phyloP scores from a whole-genome alignment of 2,888 invertebrate species.

The Terebella lapidaria region DNA sequence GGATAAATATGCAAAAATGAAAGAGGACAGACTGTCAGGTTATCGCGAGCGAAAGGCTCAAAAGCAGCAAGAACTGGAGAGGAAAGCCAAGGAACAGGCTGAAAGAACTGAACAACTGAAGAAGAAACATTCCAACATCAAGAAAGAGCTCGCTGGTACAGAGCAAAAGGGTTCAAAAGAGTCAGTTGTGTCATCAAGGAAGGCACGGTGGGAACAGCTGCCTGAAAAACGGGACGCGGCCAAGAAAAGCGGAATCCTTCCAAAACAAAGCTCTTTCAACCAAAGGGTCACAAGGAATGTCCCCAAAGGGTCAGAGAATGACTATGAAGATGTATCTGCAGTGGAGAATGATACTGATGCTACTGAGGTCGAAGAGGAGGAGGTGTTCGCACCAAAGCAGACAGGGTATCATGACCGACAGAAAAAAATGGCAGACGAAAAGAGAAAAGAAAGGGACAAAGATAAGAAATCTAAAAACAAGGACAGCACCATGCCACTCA shows the following conservation, averaged over 20 bases:
- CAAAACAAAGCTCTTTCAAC: constrained; percentile 16
- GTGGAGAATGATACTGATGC: constrained; percentile 4
- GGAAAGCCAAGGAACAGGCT: not conserved
- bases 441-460: constrained; percentile 1
- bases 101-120: not conserved
- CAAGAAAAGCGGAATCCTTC: not conserved
- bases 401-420: not conserved
- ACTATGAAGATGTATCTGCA: not conserved
- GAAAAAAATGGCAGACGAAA: not conserved
- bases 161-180: constrained; percentile 5
- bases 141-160: constrained; percentile 1
- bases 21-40: not conserved
- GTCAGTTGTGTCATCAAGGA: not conserved
- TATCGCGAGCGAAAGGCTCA: not conserved
- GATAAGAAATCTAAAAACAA: not conserved
- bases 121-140: constrained; percentile 2
- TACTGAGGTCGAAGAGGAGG: constrained; percentile 1
- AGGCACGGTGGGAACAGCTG: not conserved
- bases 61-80: not conserved
- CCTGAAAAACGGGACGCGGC: not conserved
- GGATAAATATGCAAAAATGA: constrained; percentile 8
- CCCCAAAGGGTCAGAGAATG: not conserved
- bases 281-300: not conserved
- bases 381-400: not conserved
- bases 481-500: constrained; percentile 26